Percentiles rank a stretch among this genome's conserved stretches.
Conservation (phyloP, 2,888 invertebrate genomes). For the Escarpia spicata region DNA sequence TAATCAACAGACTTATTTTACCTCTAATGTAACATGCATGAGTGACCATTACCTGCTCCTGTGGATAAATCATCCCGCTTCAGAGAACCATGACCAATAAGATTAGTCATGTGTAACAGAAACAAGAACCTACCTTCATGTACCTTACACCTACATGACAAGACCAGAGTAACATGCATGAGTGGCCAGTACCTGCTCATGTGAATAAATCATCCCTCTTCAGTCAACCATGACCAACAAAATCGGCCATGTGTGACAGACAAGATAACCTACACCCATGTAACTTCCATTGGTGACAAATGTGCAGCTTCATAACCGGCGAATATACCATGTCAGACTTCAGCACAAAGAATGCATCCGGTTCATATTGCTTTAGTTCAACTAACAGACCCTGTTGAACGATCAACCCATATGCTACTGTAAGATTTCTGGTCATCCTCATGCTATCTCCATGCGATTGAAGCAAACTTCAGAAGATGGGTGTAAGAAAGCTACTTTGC, state of each 20-base stretch:
- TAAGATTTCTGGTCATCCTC: not conserved
- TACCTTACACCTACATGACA: not conserved
- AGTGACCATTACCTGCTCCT: not conserved
- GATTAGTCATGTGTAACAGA: not conserved
- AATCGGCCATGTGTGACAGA: not conserved
- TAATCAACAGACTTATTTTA: not conserved
- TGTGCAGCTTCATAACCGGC: not conserved
- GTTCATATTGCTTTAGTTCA: not conserved
- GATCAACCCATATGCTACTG: not conserved
- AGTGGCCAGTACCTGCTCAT: not conserved
- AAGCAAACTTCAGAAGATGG: not conserved
- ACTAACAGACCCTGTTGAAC: too few species aligned
- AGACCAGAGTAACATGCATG: not conserved
- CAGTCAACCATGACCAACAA: not conserved
- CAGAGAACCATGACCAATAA: not conserved
- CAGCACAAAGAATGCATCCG: not conserved
- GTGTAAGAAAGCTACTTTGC: not conserved
- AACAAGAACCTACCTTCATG: not conserved
- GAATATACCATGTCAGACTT: not conserved
- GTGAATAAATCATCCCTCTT: not conserved
- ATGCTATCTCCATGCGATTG: not conserved
- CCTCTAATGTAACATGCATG: not conserved
- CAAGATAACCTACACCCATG: not conserved
- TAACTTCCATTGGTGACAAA: not conserved
- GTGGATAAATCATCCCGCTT: slow-evolving; percentile 2